Evolutionary conservation across 2,113 vertebrate genomes (phyloP), one percentile per base, ranked within the genome.

Genomic region (Salvator merianae): DNA sequence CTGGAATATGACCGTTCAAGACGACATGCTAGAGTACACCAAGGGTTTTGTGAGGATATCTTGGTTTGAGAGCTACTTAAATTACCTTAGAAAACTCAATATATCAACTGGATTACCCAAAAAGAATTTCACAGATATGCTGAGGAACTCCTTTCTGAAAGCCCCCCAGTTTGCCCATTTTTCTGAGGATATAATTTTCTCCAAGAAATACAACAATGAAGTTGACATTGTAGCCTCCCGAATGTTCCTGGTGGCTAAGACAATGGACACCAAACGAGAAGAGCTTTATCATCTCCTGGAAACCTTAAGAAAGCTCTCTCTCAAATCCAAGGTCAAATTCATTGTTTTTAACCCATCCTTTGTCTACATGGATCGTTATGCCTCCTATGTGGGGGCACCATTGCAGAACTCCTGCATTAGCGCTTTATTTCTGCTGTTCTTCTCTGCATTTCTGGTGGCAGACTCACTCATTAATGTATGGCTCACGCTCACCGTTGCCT

Each of bases 301-400:
- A 93, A 99, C 99, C 13, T 95, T 99, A 90, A 96, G 98, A 53
- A 97, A 98, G 90, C 95, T 99, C 84, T 99, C 99, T 1, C 97
- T 99, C 89, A 99, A 98, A 72, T 99, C 98, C 38, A 97, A 99
- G 69, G 98, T 99, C 83, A 99, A 99, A 92, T 99, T 99, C 94
- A 97, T 99, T 0, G 98, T 99, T 95, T 99, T 99, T 87, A 99
- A 99, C 95, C 99, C 99, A 1, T 99, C 99, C 0, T 99, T 99
- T 86, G 98, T 99, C 88, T 99, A 97, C 95, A 97, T 99, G 97
- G 99, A 99, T 94, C 97, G 98, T 93, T 99, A 99, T 1, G 96
- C 98, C 14, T 97, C 98, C n/a, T 99, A 98, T n/a, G 97, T 99
- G 91, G 98, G 98, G 95, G 98, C 97, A 6, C 98, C 99, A 8